Base-by-base conservation (phyloP, 2,888 invertebrate species). In the Stenichneumon culpator region DNA sequence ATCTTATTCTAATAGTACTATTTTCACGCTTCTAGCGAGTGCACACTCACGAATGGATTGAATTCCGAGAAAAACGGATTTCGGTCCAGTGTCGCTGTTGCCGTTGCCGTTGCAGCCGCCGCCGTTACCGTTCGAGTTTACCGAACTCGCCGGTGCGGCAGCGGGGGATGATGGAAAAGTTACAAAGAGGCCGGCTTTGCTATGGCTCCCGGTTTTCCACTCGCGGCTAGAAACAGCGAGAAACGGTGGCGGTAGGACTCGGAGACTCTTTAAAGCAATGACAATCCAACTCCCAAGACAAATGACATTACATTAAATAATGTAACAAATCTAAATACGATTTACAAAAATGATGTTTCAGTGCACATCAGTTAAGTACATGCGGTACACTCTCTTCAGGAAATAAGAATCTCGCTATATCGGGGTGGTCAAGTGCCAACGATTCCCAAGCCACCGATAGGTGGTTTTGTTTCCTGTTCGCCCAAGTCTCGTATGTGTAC, bases 31-130 rank as follows among this genome's bases (percentile, higher is more conserved):
- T 32, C 14, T 11, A 54, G 22, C n/a, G 11, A 54, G 22, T 47
- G 65, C 50, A 32, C 75, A 75, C 65, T 50, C 19, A 47, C 47
- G 57, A 70, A 28, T 16, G 57, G 79, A 85, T 85, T 79, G 82
- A 75, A 85, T 85, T 85, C 73, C 77, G 79, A 68, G 57, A 79
- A 79, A 72, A 85, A 82, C 82, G 72, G 82, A 85, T 85, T 85
- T 75, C 52, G 73, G 50, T 32, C 69, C 50, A 36, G 52, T 75
- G 65, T 36, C 25, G 22, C 57, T 72, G 50, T 72, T 36, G 50
- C 16, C 2, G 52, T 1, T 5, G 36, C 36, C 7, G 36, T 6
- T 9, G 52, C 1, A 9, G 54, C 39, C 9, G 39, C 39, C 39
- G 11, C 57, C 11, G 57, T 22, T 22, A 11, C 39, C 78, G 50